Percentiles rank a stretch among this genome's conserved stretches.
Conservation (phyloP, 2,888 invertebrate species). For the Conchocele bisecta region DNA sequence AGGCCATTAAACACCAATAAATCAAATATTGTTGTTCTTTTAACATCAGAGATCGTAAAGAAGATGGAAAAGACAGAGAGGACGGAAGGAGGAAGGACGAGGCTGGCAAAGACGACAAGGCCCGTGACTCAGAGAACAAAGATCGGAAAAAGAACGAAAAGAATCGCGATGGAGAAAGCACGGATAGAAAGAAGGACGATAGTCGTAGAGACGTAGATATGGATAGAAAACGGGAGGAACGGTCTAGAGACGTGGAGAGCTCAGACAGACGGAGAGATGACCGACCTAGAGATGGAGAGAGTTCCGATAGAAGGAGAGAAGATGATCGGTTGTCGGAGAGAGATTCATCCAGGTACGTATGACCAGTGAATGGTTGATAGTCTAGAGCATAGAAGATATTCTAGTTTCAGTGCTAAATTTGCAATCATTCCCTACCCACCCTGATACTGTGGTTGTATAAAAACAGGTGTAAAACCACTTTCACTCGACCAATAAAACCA, state of each 20-base stretch:
- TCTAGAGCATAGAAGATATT: too few relatives aligned
- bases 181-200: constrained; percentile 43
- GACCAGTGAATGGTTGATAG: too few relatives aligned
- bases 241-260: too few relatives aligned
- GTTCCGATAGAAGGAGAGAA: too few relatives aligned
- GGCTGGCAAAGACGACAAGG: constrained; percentile 40
- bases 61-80: constrained; percentile 20
- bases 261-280: neutral
- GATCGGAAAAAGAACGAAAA: constrained; percentile 29
- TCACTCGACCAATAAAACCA: too few relatives aligned
- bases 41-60: constrained; percentile 5
- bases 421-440: too few relatives aligned
- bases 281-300: neutral
- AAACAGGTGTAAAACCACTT: too few relatives aligned
- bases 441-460: too few relatives aligned
- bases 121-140: constrained; percentile 20
- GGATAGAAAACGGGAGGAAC: too few relatives aligned
- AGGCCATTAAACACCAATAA: too few relatives aligned
- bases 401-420: too few relatives aligned
- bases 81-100: constrained; percentile 26
- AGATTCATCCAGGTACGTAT: neutral
- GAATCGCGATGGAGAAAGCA: constrained; percentile 35
- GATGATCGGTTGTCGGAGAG: neutral
- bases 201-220: too few relatives aligned
- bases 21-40: neutral